Base-by-base conservation (phyloP, 2,797 vertebrate genomes). In the Pangasius macronema region DNA sequence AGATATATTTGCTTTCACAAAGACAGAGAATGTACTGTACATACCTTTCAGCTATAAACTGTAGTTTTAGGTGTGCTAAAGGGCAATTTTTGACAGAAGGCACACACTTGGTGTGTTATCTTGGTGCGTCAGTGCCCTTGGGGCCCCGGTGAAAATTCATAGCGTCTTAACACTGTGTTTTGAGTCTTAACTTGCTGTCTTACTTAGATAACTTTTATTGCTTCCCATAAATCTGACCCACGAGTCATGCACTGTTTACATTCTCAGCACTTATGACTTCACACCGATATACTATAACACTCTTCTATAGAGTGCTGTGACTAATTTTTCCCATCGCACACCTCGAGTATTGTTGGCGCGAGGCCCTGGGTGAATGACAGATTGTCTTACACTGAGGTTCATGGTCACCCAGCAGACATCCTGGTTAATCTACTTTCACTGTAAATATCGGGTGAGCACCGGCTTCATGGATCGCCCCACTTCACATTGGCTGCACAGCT, bases 401-500 rank as follows among this genome's bases (percentile, higher is more conserved):
- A 81, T 87, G 72, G 73, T 79, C 73, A 85, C 67, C 84, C 84
- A 81, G 84, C 88, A 87, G 68, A 72, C 86, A 72, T 85, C 83
- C 76, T 87, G 75, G 82, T 83, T 89, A 89, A 90, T 87, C 86
- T 89, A 30, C 27, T 75, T 55, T 61, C 30, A 83, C 86, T 86
- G 85, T 91, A 90, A 83, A 88, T 85, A 91, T 73, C 83, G 79
- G 61, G 51, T 73, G 65, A 89, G 84, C 85, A 36, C 10, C 0
- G 1, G 49, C 46, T 83, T 53, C n/a, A 33, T 68, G 11, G 46
- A 51, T 68, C 33, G 8, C 20, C 75, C 86, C 46, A 67, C 59
- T 89, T 83, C 82, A 27, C 75, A 85, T 75, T 85, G 87, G 49
- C 88, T 57, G 46, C 76, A 83, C 89, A 90, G 88, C 90, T 90